Percentiles rank a stretch among this genome's conserved stretches.
phyloP scores from a whole-genome alignment of 2,888 invertebrate genomes.

The Xanthorhoe spadicearia region DNA sequence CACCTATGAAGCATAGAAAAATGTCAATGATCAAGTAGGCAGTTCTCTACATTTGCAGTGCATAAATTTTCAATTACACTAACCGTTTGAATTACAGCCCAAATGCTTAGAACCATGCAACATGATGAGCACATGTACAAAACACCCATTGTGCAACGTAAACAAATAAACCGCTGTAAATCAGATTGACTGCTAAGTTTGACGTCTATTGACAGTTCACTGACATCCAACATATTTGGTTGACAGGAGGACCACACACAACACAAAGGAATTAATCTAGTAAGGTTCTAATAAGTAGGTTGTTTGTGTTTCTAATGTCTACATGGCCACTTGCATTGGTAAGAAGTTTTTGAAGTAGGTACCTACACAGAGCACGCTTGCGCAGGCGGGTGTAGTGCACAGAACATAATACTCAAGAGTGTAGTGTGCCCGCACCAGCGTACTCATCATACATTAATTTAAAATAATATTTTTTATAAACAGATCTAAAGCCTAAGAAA shows the following conservation, averaged over 20 bases:
- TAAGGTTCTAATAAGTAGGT: too few relatives aligned
- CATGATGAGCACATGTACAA: constrained; percentile 33
- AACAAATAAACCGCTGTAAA: constrained; percentile 21
- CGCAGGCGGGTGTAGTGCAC: too few relatives aligned
- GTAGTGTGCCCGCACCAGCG: too few relatives aligned
- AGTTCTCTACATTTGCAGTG: not conserved
- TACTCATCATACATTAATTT: too few relatives aligned
- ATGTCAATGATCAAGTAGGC: not conserved
- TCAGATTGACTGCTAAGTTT: not conserved
- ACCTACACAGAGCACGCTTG: too few relatives aligned
- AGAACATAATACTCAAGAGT: too few relatives aligned
- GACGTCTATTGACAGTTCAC: not conserved
- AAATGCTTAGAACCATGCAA: constrained; percentile 56
- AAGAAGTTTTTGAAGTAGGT: too few relatives aligned
- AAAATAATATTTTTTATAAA: too few relatives aligned
- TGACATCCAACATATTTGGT: not conserved
- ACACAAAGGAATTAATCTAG: too few relatives aligned
- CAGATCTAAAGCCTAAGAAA: not conserved
- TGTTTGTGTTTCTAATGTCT: too few relatives aligned
- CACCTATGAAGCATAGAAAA: too few relatives aligned
- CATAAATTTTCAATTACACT: constrained; percentile 13
- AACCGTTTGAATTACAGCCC: constrained; percentile 62
- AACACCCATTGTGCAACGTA: constrained; percentile 44
- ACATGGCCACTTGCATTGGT: too few relatives aligned
- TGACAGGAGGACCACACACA: not conserved